These are phyloP conservation scores for Drosophila tanythrix DNA, from an alignment of 2,888 invertebrate genomes.

Conservation along the genomic window DNA sequence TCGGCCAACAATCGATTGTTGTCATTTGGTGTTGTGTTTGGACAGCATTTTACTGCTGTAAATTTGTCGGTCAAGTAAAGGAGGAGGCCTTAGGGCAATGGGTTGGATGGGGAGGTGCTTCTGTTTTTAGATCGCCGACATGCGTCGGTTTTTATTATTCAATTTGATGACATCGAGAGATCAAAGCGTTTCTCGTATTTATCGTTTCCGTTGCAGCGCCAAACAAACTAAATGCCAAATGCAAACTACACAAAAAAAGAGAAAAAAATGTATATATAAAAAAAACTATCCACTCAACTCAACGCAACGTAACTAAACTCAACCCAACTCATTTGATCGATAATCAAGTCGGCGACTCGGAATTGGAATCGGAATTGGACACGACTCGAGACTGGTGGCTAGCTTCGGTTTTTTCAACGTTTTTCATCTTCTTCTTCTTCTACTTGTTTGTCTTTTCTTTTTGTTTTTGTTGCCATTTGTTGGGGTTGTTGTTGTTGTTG, in stretches of 20 bases:
- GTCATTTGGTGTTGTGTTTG: slow-evolving; percentile 2
- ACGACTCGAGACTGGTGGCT: slow-evolving; percentile 27
- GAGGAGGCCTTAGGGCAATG: not conserved
- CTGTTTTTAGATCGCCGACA: slow-evolving; percentile 25
- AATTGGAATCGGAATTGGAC: slow-evolving; percentile 32
- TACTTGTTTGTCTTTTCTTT: slow-evolving; percentile 4
- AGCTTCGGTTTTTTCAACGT: slow-evolving; percentile 24
- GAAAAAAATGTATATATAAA: not conserved
- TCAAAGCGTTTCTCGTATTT: slow-evolving; percentile 63
- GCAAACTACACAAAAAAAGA: slow-evolving; percentile 5
- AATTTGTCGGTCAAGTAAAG: slow-evolving; percentile 27
- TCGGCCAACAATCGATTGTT: slow-evolving; percentile 18
- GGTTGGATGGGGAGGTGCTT: not conserved
- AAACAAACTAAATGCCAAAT: slow-evolving; percentile 18
- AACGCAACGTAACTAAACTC: slow-evolving; percentile 1
- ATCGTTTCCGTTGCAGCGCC: slow-evolving; percentile 61
- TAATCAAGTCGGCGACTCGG: slow-evolving; percentile 53
- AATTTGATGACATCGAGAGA: slow-evolving; percentile 67
- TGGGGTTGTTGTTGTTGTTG: not conserved
- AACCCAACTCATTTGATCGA: slow-evolving; percentile 56
- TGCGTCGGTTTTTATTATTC: slow-evolving; percentile 43
- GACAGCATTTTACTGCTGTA: slow-evolving; percentile 14
- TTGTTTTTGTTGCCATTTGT: slow-evolving; percentile 27
- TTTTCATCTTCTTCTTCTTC: not conserved
- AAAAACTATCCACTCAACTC: slow-evolving; percentile 15